Evolutionary conservation across 2,888 invertebrate genomes (phyloP).

Genomic region (Leptinotarsa juncta): DNA sequence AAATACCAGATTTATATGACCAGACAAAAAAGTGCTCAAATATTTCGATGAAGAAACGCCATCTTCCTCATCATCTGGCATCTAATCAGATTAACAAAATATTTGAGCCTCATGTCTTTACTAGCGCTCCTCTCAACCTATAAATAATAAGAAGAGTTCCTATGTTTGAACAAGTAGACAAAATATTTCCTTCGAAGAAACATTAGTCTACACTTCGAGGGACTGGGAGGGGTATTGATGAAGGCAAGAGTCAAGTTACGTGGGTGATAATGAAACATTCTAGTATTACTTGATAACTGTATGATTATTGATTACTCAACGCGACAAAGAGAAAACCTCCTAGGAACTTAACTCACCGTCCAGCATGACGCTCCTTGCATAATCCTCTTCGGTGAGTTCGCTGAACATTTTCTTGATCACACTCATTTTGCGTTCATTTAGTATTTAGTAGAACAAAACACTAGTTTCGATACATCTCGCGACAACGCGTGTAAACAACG

Average conservation of each 20-base stretch:
- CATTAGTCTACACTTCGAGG: too few species aligned
- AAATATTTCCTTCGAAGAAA: too few species aligned
- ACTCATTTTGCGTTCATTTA: constrained; percentile 51
- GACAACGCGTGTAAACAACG: not conserved
- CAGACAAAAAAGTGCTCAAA: too few species aligned
- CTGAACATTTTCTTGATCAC: constrained; percentile 50
- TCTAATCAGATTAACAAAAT: not conserved
- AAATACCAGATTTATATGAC: too few species aligned
- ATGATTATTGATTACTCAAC: constrained; percentile 4
- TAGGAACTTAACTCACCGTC: constrained; percentile 53
- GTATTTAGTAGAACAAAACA: not conserved
- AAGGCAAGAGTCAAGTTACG: too few species aligned
- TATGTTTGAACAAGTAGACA: too few species aligned
- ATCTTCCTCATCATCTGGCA: not conserved
- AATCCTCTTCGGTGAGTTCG: constrained; percentile 57
- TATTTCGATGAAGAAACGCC: not conserved
- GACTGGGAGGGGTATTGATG: too few species aligned
- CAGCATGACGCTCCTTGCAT: constrained; percentile 59
- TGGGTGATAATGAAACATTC: not conserved
- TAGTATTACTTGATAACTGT: not conserved
- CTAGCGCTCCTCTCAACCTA: too few species aligned
- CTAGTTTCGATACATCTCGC: constrained; percentile 13
- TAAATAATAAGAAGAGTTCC: too few species aligned
- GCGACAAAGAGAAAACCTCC: not conserved
- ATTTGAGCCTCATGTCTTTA: not conserved